phyloP scores from a whole-genome alignment of 2,888 invertebrate genomes.

The Acanthoscelides obtectus region DNA sequence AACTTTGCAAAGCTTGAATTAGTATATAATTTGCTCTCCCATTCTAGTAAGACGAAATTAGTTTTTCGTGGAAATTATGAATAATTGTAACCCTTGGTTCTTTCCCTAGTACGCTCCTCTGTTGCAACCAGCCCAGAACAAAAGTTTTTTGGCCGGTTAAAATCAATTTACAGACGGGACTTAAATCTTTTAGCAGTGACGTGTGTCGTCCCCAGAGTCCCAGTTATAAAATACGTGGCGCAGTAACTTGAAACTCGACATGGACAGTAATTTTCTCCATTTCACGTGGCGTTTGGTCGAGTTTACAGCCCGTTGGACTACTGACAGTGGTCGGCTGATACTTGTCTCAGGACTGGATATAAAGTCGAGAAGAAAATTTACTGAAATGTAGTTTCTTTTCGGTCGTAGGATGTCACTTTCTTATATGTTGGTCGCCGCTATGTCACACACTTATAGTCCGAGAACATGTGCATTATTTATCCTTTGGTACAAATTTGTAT shows the following conservation, averaged over 20 bases:
- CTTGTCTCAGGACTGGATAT: background rate
- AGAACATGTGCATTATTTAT: no score
- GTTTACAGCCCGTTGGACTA: background rate
- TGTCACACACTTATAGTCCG: no score
- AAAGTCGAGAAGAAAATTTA: background rate
- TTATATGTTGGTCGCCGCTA: background rate
- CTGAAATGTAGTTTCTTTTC: background rate
- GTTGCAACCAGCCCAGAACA: no score
- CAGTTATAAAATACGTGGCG: background rate
- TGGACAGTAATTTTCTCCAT: background rate
- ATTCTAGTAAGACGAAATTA: no score
- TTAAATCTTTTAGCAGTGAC: background rate
- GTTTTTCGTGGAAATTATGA: no score
- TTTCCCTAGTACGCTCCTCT: no score
- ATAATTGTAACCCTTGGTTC: no score
- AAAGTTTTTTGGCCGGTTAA: no score
- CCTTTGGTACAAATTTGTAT: no score
- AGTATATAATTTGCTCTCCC: no score
- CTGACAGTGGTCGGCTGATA: background rate
- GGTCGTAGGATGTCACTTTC: background rate
- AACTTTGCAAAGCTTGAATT: no score
- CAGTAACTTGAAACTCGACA: background rate
- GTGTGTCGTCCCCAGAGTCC: background rate
- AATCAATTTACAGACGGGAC: no score
- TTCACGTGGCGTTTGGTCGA: background rate